Base-by-base conservation (phyloP, 2,113 vertebrate genomes). In the Columba livia region DNA sequence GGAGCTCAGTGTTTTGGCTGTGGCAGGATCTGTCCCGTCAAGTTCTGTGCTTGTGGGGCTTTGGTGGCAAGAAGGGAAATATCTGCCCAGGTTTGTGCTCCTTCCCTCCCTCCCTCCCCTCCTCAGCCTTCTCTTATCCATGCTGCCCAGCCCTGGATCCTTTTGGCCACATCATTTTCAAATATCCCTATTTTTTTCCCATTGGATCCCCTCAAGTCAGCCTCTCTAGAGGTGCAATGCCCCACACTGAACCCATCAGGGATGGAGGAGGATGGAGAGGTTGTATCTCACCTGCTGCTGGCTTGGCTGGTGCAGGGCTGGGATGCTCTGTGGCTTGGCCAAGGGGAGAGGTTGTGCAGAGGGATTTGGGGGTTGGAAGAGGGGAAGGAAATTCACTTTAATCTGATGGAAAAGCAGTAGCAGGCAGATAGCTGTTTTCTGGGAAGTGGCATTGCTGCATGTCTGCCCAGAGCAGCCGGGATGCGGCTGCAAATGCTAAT, bases 241-340 rank as follows among this genome's bases (percentile, higher is more conserved):
- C 51, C 61, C 4, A 15, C 64, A 23, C 17, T 58, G 48, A 66
- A 72, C 57, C 15, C 5, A 2, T 15, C 19, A 42, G 88, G 56
- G 74, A 2, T 1, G 34, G 38, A n/a, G 62, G 62, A 69, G 61
- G 66, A 14, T 23, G 57, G 26, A 16, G 73, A 79, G 32, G 38
- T 82, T 58, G 2, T 51, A 29, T 29, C 42, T 93, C 29, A 2
- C 57, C 74, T 82, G 34, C 66, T 88, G 56, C 65, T 66, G 23
- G 58, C 54, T 69, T 0, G 0, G 18, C 26, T 3, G 5, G 12
- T 1, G 4, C 0, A 1, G 51, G 69, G 16, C 38, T 74, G 83
- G 66, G 79, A 7, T 34, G 70, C 44, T 80, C 32, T 2, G 2
- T 6, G 12, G 73, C 85, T 85, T 2, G 16, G 26, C 64, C 2